Base-by-base conservation (phyloP, 2,113 vertebrate species). In the Nansenia antarctica region DNA sequence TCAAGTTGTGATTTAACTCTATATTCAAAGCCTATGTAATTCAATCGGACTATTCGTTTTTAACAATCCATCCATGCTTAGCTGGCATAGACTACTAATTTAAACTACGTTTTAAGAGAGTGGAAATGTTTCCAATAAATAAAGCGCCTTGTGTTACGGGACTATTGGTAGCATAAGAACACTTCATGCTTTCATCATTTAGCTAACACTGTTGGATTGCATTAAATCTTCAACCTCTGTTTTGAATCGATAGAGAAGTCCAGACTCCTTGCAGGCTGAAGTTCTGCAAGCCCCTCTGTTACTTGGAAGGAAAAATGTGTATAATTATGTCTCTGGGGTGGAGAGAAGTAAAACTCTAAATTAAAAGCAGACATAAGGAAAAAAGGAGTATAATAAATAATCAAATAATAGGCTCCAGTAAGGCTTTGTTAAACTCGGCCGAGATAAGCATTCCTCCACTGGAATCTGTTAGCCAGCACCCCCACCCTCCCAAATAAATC, bases 301-400 rank as follows among this genome's bases (percentile, higher is more conserved):
- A 20, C 53, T 73, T 61, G 78, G 67, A 76, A 69, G 73, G 67
- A 81, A 78, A 82, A 60, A 75, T 70, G 73, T 84, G 69, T 84
- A 68, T 82, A 79, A 84, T 81, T 76, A 70, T 55, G 76, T 82
- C 75, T 72, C 78, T 70, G 31, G 74, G 72, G 75, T 76, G 64
- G 58, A n/a, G 45, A 53, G 54, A 76, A 68, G 70, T 70, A 69
- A 78, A 78, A 72, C 70, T 59, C 68, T 64, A 81, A 79, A 79
- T 78, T 65, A 82, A 81, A 76, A 84, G 62, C 71, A 83, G 76
- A 67, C 60, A 81, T 67, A 55, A 14, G 35, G 24, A 57, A 58
- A 27, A 69, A 37, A 58, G 53, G 60, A 35, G 32, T 29, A 30
- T 18, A 20, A 67, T 32, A 76, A 74, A 57, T 32, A 64, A 69